Percentiles rank a stretch among this genome's conserved stretches.
phyloP scores from a whole-genome alignment of 2,113 vertebrate genomes.

The Hippocampus zosterae region DNA sequence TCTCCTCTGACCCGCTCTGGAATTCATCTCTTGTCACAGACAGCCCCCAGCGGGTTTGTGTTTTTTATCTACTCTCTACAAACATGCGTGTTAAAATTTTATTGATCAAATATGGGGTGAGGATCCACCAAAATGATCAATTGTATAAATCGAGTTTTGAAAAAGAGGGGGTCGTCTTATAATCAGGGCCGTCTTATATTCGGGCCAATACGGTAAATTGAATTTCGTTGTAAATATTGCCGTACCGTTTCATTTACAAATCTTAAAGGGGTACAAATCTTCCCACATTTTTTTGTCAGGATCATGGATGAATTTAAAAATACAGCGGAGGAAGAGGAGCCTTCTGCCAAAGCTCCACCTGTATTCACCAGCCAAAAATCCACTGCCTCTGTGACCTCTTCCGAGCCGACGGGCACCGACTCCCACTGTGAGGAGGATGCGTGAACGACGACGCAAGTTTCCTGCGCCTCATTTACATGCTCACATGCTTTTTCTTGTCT shows the following conservation, averaged over 20 bases:
- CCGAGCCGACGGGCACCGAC: slow-evolving; percentile 63
- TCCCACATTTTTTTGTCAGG: no score
- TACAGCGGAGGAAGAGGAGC: slow-evolving; percentile 26
- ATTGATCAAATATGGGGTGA: background rate
- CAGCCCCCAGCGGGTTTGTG: slow-evolving; percentile 48
- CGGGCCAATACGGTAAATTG: no score
- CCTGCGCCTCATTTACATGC: background rate
- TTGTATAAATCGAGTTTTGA: background rate
- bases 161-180: no score
- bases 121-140: background rate
- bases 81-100: background rate
- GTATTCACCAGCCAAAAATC: slow-evolving; percentile 51
- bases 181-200: no score
- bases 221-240: no score
- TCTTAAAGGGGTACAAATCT: background rate
- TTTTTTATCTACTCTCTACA: background rate
- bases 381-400: slow-evolving; percentile 52
- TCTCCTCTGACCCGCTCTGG: slow-evolving; percentile 56
- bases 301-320: no score
- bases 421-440: slow-evolving; percentile 64
- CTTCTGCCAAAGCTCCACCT: slow-evolving; percentile 17
- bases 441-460: background rate
- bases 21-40: slow-evolving; percentile 50
- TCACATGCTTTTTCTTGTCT: slow-evolving; percentile 1
- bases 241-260: background rate